Conservation (phyloP, 2,113 vertebrate species). For the Dicentrarchus labrax region DNA sequence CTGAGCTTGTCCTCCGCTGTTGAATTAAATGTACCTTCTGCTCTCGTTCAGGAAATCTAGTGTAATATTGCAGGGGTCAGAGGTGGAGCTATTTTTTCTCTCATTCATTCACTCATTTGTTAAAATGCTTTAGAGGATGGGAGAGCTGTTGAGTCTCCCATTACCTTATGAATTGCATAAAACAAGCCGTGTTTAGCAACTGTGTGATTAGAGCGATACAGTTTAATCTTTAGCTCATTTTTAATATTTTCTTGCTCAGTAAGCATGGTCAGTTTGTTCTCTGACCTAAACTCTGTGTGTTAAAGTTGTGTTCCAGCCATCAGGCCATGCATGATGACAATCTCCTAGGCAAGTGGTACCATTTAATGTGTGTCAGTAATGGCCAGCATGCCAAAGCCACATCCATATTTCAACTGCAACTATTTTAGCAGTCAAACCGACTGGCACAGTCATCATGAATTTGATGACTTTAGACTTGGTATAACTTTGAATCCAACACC, state of each 20-base stretch:
- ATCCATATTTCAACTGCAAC: neutral
- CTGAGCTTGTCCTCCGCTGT: neutral
- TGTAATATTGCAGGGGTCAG: neutral
- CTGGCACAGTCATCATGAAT: constrained; percentile 1
- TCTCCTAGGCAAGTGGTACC: too few species aligned
- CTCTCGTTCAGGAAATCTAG: neutral
- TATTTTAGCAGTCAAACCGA: neutral
- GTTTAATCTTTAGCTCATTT: constrained; percentile 1
- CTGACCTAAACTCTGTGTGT: neutral
- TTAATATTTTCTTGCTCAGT: neutral
- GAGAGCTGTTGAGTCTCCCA: neutral
- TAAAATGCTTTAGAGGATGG: neutral
- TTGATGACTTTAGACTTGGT: neutral
- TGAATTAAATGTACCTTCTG: constrained; percentile 6
- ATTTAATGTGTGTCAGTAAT: neutral
- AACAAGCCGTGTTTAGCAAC: neutral
- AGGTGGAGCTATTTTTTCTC: neutral
- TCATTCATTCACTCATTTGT: constrained; percentile 5
- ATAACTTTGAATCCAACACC: neutral
- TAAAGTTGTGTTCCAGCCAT: neutral
- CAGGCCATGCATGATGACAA: neutral
- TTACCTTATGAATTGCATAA: neutral
- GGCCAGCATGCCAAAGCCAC: neutral
- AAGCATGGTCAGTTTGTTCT: neutral
- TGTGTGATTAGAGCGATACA: neutral